Conservation (phyloP, 2,113 vertebrate genomes). For the Hippoglossus stenolepis region DNA sequence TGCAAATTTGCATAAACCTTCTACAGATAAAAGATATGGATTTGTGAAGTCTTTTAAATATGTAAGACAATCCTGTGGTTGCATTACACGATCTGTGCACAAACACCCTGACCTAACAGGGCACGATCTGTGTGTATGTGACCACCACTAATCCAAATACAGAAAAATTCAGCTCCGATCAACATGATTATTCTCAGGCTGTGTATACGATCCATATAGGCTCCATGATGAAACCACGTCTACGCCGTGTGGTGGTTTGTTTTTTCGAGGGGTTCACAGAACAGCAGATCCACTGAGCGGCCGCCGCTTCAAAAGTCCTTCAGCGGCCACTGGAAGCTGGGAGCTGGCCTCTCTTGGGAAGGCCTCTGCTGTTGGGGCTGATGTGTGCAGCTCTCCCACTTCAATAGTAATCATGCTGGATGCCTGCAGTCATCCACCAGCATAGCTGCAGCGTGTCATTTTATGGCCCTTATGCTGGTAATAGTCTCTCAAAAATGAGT, state of each 20-base stretch:
- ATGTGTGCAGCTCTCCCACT: constrained; percentile 35
- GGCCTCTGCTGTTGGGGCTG: constrained; percentile 14
- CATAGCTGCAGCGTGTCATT: constrained; percentile 11
- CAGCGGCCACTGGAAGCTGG: constrained; percentile 20
- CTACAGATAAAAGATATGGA: too few relatives aligned
- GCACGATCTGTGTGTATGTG: too few relatives aligned
- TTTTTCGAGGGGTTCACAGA: neutral
- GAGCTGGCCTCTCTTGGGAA: constrained; percentile 38
- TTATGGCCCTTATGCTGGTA: constrained; percentile 28
- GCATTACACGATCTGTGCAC: too few relatives aligned
- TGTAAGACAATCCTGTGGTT: too few relatives aligned
- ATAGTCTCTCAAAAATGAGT: constrained; percentile 1
- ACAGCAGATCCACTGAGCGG: neutral
- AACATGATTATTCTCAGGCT: neutral
- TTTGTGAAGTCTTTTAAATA: too few relatives aligned
- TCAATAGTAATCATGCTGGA: constrained; percentile 40
- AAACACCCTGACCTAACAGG: too few relatives aligned
- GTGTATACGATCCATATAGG: constrained; percentile 23
- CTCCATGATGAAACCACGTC: constrained; percentile 29
- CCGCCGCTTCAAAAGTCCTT: constrained; percentile 39
- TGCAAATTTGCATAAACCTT: too few relatives aligned
- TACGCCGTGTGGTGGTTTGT: neutral
- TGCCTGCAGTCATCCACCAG: constrained; percentile 25
- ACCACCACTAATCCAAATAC: constrained; percentile 3
- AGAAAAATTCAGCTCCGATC: constrained; percentile 12